A percentile compares a stretch with the other conserved stretches of the same genome.
Evolutionary conservation across 2,113 vertebrate species (phyloP).

Genomic region (Trochalopteron elliotii): DNA sequence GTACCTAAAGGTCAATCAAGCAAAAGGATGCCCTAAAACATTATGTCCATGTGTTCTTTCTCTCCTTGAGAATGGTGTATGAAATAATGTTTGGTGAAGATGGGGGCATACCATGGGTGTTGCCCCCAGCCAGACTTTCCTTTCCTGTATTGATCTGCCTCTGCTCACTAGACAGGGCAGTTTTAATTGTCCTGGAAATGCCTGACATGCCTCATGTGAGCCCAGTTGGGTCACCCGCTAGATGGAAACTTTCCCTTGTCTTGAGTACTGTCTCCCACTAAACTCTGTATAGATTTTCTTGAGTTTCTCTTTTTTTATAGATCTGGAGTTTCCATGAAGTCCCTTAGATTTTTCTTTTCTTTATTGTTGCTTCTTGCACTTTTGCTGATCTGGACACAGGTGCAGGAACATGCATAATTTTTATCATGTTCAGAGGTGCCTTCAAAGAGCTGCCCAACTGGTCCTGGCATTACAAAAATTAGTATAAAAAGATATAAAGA

Average conservation of each 20-base stretch:
- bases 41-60: not conserved
- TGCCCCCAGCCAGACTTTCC: not conserved
- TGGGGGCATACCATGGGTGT: not conserved
- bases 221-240: accelerated
- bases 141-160: not conserved
- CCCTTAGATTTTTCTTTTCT: not conserved
- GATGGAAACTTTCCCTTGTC: not conserved
- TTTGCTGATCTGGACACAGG: not conserved
- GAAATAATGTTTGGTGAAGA: not conserved
- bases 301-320: not conserved
- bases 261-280: not conserved
- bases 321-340: not conserved
- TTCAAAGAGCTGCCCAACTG: not conserved
- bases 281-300: not conserved
- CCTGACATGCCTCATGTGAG: accelerated
- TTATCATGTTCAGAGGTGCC: not conserved
- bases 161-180: not conserved
- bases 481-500: not conserved
- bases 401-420: not conserved
- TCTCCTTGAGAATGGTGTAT: not conserved
- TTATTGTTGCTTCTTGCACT: not conserved
- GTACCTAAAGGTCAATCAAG: not conserved
- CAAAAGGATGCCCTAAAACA: accelerated
- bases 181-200: not conserved
- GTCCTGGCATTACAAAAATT: not conserved